A percentile compares a stretch with the other conserved stretches of the same genome.
phyloP scores from a whole-genome alignment of 2,113 vertebrate species.

The Paracanthobrama guichenoti region DNA sequence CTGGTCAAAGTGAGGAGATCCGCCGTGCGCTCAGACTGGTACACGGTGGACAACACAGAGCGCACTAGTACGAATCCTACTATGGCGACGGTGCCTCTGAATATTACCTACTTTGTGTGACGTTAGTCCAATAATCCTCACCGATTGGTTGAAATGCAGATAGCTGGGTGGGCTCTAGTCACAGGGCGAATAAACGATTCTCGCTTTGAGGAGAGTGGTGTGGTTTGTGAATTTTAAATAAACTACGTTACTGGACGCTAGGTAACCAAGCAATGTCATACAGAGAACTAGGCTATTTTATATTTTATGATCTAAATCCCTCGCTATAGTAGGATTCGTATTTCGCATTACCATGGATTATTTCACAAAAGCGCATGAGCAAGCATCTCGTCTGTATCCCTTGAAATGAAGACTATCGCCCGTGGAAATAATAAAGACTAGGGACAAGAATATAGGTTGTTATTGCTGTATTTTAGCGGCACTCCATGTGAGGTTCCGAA shows the following conservation, averaged over 20 bases:
- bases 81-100: background rate
- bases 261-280: background rate
- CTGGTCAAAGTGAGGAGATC: background rate
- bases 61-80: background rate
- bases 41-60: constrained; percentile 18
- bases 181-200: background rate
- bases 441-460: background rate
- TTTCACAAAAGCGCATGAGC: constrained; percentile 15
- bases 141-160: background rate
- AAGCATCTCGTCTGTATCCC: background rate
- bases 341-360: constrained; percentile 20
- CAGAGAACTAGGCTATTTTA: background rate
- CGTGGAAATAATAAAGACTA: background rate
- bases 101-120: background rate
- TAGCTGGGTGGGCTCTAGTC: background rate
- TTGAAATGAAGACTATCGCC: background rate
- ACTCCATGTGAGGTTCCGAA: background rate
- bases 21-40: background rate
- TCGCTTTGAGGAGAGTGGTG: background rate
- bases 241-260: background rate
- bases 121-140: background rate
- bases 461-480: background rate
- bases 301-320: background rate
- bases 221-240: background rate
- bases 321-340: background rate